These are phyloP conservation scores for Amphiprion percula DNA, from an alignment of 2,113 vertebrate species.

Conservation along the genomic window DNA sequence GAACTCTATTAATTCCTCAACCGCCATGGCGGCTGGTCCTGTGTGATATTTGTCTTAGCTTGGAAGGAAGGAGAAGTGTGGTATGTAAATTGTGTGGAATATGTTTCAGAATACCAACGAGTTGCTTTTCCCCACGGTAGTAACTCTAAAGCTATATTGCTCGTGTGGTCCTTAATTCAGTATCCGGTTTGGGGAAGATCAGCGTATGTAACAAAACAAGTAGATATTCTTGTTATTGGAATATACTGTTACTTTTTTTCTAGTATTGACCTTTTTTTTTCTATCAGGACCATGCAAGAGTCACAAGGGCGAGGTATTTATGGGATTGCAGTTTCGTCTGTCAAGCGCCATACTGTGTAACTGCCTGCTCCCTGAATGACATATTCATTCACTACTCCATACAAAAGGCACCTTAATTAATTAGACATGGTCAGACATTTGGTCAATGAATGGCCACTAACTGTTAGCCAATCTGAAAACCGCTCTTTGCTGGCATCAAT, in stretches of 20 bases:
- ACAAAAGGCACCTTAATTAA: conserved; percentile 45
- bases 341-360: conserved; percentile 9
- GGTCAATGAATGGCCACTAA: conserved; percentile 50
- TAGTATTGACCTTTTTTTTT: neutral
- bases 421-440: conserved; percentile 28
- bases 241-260: neutral
- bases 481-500: conserved; percentile 29
- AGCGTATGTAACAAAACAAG: neutral
- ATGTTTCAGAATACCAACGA: conserved; percentile 69
- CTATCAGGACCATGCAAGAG: neutral
- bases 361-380: conserved; percentile 18
- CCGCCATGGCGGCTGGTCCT: conserved; percentile 62
- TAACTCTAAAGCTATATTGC: conserved; percentile 56
- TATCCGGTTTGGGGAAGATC: conserved; percentile 16
- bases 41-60: conserved; percentile 80
- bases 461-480: conserved; percentile 20
- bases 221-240: neutral
- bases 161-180: conserved; percentile 21
- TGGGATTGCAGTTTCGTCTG: neutral
- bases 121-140: conserved; percentile 47
- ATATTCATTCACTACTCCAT: conserved; percentile 41
- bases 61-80: neutral
- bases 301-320: neutral
- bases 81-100: conserved; percentile 76
- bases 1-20: conserved; percentile 80